Evolutionary conservation across 2,113 vertebrate genomes (phyloP).

Genomic region (Opisthocomus hoazin): DNA sequence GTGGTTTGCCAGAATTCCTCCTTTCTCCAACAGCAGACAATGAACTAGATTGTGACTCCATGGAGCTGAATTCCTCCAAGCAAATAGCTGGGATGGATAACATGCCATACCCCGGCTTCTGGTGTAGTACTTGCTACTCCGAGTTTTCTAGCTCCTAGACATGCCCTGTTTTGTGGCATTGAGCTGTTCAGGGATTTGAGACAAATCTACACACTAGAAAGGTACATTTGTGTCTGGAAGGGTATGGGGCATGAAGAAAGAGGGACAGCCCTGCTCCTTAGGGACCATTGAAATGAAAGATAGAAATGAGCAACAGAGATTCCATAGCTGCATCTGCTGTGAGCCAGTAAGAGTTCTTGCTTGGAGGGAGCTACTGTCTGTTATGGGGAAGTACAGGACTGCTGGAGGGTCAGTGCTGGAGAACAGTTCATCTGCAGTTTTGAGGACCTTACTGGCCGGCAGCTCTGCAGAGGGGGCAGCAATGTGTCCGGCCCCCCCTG

Average conservation of each 20-base stretch:
- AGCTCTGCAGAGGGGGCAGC: not conserved
- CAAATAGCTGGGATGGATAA: conserved; percentile 8
- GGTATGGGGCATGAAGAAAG: not conserved
- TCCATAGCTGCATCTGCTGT: not conserved
- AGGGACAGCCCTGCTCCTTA: not conserved
- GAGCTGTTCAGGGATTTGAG: not conserved
- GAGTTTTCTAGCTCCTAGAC: not conserved
- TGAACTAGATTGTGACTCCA: not conserved
- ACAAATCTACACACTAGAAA: not conserved
- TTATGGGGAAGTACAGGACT: not conserved
- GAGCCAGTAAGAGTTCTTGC: not conserved
- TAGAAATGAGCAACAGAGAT: not conserved
- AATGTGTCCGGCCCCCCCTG: not conserved
- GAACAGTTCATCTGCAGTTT: not conserved
- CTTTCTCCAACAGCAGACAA: not conserved
- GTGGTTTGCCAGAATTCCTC: conserved; percentile 10
- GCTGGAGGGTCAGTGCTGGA: not conserved
- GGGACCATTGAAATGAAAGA: not conserved
- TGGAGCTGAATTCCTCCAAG: conserved; percentile 14
- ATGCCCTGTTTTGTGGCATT: not conserved
- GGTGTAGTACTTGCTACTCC: not conserved
- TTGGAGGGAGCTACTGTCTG: not conserved
- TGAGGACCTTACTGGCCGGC: not conserved
- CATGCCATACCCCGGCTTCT: not conserved
- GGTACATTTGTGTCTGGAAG: not conserved